Base-by-base conservation (phyloP, 2,888 invertebrate species). In the Tenthredo amoena region DNA sequence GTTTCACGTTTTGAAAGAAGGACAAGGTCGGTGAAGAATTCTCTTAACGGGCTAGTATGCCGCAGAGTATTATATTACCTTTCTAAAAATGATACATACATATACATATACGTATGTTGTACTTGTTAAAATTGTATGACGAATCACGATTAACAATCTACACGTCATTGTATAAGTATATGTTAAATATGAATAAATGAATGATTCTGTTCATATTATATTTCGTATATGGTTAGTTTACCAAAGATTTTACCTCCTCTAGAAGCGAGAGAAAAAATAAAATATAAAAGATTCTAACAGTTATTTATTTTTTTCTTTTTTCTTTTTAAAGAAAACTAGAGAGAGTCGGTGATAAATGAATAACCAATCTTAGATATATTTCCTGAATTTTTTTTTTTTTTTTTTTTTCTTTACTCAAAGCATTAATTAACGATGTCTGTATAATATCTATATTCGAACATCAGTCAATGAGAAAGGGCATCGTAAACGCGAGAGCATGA, bases 1-100 rank as follows among this genome's bases (percentile, higher is more conserved):
- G 71, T 10, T 72, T 72, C 79, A 31, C 55, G 21, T 21, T 81
- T 81, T 34, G 15, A 62, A 81, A 81, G 62, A 40, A 81, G 81
- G 81, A 62, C 81, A 81, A 81, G 81, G 81, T 81, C 81, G 81
- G 31, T 26, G 62, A 81, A 40, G 37, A 81, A 37, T 21, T 40
- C 72, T 43, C 43, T 12, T 43, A 34, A 74, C 43, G 7, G 26
- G 12, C 12, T 62, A 10, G 6, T 37, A 37, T 47, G 47, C 34
- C 37, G 34, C 55, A 12, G 18, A 34, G 71, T n/a, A 72, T 55
- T n/a, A 55, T 55, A 55, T 55, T 55, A 55, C n/a, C n/a, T 55
- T 7, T 55, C n/a, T 55, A 31, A 68, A 26, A 34, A 18, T 34
- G 15, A 68, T 31, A 65, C 12, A 34, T 68, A 21, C 9, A 31